Evolutionary conservation across 23 tunicate species (phyloP), one percentile per base, ranked within the genome.

Genomic region (Trididemnum clinides): DNA sequence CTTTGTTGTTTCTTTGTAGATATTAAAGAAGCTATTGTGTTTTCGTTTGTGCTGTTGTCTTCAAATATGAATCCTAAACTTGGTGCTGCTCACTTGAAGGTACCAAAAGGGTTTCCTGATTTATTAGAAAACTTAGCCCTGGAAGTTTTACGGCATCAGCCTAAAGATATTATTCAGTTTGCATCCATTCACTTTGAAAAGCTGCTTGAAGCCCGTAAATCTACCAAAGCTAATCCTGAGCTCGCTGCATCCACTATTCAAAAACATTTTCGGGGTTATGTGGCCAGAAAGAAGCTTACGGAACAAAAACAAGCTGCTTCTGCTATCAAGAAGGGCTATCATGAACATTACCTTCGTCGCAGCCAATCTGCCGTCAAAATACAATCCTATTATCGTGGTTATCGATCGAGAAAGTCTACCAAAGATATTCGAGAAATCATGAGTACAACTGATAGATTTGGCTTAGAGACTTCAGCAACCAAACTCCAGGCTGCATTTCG

Each of bases 141-240:
- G 18, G 88, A 87, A 70, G 72, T 87, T 26, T 33, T 87, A 31
- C 36, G 91, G 4, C 39, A 70, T 28, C 91, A 80, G 49, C 91
- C 91, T 5, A n/a, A 29, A 32, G 72, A 87, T 66, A 87, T 87
- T 33, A 81, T 80, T 2, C 22, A 70, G 32, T 87, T 87, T 71
- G 77, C 85, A 0, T 34, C 91, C 7, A 34, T 69, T 12, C 82
- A 87, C 54, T 80, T 87, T 34, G 34, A 30, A 0, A 57, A 87
- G 33, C 81, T 87, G 38, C 57, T 87, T 1, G 72, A 65, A 28
- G 76, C 82, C 12, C 29, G 90, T 39, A 57, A 77, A 25, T 20
- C 39, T 72, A 78, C 80, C 50, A 6, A 15, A 63, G 31, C 64
- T 33, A 22, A 29, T 54, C 36, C 83, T 23, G 6, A 15, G 28